These are phyloP conservation scores for Choloepus didactylus DNA, from an alignment of 2,797 vertebrate genomes.

Conservation along the genomic window DNA sequence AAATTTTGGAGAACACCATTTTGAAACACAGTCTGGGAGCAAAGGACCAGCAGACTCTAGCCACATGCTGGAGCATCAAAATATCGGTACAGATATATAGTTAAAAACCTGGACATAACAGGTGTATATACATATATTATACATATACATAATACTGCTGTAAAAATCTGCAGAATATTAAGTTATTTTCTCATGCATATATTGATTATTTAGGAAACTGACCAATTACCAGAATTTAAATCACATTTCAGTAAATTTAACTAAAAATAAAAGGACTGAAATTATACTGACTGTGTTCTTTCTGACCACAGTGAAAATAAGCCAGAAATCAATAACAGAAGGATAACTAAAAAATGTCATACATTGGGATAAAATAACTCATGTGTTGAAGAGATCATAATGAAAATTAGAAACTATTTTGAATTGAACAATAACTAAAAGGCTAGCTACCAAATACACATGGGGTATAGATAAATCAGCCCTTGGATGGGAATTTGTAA, in stretches of 20 bases:
- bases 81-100: not conserved
- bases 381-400: not conserved
- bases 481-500: not conserved
- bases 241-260: constrained; percentile 34
- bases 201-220: not conserved
- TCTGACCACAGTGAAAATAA: not conserved
- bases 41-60: too few species aligned
- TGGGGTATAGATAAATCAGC: not conserved
- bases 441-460: not conserved
- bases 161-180: not conserved
- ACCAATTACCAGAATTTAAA: constrained; percentile 43
- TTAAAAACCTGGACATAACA: not conserved
- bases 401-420: constrained; percentile 36
- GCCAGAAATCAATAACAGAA: constrained; percentile 29
- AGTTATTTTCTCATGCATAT: not conserved
- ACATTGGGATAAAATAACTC: constrained; percentile 4
- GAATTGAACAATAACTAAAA: not conserved
- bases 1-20: too few species aligned
- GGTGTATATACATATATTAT: not conserved
- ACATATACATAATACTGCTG: not conserved
- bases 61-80: not conserved
- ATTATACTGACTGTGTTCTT: constrained; percentile 18
- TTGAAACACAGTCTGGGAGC: too few species aligned
- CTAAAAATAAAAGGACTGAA: not conserved
- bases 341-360: not conserved